A percentile compares a stretch with the other conserved stretches of the same genome.
phyloP scores from a whole-genome alignment of 2,113 vertebrate genomes.

The Melanerpes formicivorus region DNA sequence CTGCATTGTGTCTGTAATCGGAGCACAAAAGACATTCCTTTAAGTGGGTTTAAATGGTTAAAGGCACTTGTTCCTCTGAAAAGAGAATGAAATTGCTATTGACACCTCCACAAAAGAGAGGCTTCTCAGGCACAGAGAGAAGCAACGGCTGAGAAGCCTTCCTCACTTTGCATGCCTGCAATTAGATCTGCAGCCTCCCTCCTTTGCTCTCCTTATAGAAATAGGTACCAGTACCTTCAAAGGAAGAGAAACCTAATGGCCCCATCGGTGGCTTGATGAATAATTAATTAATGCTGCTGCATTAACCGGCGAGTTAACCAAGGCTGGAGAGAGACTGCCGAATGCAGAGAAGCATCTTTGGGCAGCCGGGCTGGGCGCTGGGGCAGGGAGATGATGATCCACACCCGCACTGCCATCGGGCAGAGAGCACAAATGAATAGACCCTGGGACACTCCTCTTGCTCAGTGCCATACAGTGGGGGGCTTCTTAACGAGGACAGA shows the following conservation, averaged over 20 bases:
- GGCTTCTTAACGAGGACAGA: neutral
- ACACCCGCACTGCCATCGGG: fast-evolving
- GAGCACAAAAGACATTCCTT: neutral
- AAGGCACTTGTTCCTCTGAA: constrained; percentile 56
- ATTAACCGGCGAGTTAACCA: constrained; percentile 47
- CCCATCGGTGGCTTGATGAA: neutral
- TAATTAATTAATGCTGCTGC: constrained; percentile 56
- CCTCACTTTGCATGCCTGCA: neutral
- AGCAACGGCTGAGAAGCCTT: neutral
- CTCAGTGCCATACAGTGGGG: neutral
- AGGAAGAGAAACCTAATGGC: constrained; percentile 35
- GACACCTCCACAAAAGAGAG: constrained; percentile 26
- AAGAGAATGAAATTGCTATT: constrained; percentile 52
- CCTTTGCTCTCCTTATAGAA: constrained; percentile 6
- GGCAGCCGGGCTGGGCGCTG: neutral
- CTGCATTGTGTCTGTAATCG: constrained; percentile 15
- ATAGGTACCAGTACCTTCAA: constrained; percentile 51
- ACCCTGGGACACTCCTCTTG: fast-evolving
- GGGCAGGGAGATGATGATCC: neutral
- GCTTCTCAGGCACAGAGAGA: constrained; percentile 32
- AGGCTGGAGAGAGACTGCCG: neutral
- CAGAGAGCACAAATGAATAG: neutral
- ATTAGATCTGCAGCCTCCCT: constrained; percentile 40
- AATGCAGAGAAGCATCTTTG: neutral
- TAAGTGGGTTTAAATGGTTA: constrained; percentile 51